Base-by-base conservation (phyloP, 2,888 invertebrate genomes). In the Agonopterix heracliana region DNA sequence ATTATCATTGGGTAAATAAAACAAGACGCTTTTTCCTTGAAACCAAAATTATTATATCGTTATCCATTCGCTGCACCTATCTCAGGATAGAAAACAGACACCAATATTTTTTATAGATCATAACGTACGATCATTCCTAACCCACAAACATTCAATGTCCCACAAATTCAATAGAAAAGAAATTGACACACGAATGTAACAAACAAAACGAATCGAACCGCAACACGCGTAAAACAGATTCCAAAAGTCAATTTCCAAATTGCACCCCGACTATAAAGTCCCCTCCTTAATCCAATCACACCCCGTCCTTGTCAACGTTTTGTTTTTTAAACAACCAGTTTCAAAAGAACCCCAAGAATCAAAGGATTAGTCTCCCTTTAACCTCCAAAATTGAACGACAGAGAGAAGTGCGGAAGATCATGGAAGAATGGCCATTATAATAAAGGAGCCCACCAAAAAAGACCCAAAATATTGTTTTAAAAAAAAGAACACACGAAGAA, bases 211-310 rank as follows among this genome's bases (percentile, higher is more conserved):
- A 64, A 64, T 64, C 59, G 60, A 66, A 77, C 84, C 78, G 64
- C 78, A 74, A 60, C 68, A 68, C 71, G 51, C 68, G 61, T 73
- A 84, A 26, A 84, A 81, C 86, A 86, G 84, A 85, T 84, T 84
- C 75, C 78, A 63, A 68, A 80, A 86, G 84, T 81, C 87, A 86
- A 87, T 88, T 81, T 87, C 74, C 77, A 88, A 87, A 88, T 86
- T 84, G 87, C 78, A 67, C 72, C 66, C 73, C 75, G 78, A 80
- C 74, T 77, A 81, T 85, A 83, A 85, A 86, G 82, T 84, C 81
- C 86, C 64, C 84, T 80, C 81, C 84, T 75, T 87, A 85, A 87
- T 87, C 78, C 84, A 80, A 86, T 87, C 84, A 79, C 82, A 84
- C 80, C 81, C 78, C 69, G 76, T 71, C 78, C 84, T 82, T 86